Evolutionary conservation across 2,888 invertebrate species (phyloP).

Genomic region (Zelleria hepariella): DNA sequence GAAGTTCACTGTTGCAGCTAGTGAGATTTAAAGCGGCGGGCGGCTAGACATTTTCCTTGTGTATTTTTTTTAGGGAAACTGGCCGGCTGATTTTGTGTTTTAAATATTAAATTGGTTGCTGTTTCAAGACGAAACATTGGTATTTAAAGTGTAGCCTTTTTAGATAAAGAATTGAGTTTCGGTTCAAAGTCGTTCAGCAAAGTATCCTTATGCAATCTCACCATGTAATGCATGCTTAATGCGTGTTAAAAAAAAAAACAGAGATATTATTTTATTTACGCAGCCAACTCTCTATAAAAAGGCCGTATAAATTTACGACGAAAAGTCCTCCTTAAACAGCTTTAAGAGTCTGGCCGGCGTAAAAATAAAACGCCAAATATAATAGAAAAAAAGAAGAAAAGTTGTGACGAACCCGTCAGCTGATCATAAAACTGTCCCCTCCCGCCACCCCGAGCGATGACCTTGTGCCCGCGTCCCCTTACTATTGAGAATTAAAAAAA

Average conservation of each 20-base stretch:
- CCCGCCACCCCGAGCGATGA: constrained; percentile 37
- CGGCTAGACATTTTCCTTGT: neutral
- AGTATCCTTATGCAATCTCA: neutral
- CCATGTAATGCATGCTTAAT: neutral
- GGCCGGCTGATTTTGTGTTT: neutral
- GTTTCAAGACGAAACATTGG: neutral
- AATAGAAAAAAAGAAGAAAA: constrained; percentile 5
- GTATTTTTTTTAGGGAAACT: neutral
- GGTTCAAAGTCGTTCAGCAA: too few relatives aligned
- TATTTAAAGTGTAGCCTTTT: too few relatives aligned
- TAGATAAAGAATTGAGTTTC: too few relatives aligned
- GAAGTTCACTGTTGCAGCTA: constrained; percentile 2
- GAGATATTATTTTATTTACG: neutral
- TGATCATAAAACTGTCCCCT: constrained; percentile 65
- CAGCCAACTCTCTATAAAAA: neutral
- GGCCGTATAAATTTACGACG: neutral
- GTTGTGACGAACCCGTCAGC: constrained; percentile 25
- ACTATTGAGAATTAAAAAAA: constrained; percentile 69
- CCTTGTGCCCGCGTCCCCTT: constrained; percentile 62
- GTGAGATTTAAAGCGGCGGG: constrained; percentile 5
- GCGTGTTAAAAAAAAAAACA: neutral
- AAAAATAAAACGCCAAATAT: constrained; percentile 10
- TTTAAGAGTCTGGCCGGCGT: constrained; percentile 5
- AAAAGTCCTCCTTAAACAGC: neutral
- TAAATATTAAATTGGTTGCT: neutral